phyloP scores from a whole-genome alignment of 2,888 invertebrate genomes.

The Fragum sueziense region DNA sequence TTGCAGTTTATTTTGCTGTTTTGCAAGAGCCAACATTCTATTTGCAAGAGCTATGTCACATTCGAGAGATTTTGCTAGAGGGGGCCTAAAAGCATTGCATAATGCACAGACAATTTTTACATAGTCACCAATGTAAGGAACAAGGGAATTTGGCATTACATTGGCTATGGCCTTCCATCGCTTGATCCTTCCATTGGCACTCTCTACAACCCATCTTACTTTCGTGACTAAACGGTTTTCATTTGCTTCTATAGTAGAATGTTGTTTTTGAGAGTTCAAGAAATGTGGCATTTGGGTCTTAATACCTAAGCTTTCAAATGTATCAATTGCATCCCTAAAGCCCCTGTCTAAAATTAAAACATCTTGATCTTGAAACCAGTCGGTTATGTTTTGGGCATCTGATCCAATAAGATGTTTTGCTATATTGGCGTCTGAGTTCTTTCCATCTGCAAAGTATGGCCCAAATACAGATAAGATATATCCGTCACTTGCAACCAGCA shows the following conservation, averaged over 20 bases:
- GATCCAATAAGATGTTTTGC: too few species aligned
- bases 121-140: conserved; percentile 14
- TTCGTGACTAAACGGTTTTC: conserved; percentile 5
- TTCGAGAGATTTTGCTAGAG: not conserved
- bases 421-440: too few species aligned
- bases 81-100: conserved; percentile 17
- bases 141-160: not conserved
- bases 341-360: too few species aligned
- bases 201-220: conserved; percentile 17
- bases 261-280: not conserved
- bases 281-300: not conserved
- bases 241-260: not conserved
- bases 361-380: too few species aligned
- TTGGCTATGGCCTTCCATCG: not conserved
- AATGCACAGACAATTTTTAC: conserved; percentile 14
- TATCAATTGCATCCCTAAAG: too few species aligned
- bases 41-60: not conserved
- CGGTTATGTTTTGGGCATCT: too few species aligned
- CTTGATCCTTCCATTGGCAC: not conserved
- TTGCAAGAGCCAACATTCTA: not conserved
- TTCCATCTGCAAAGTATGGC: too few species aligned
- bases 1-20: not conserved
- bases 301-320: too few species aligned
- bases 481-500: too few species aligned
- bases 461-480: too few species aligned